Conservation (phyloP, 2,797 vertebrate species). For the Pogoniulus pusillus region DNA sequence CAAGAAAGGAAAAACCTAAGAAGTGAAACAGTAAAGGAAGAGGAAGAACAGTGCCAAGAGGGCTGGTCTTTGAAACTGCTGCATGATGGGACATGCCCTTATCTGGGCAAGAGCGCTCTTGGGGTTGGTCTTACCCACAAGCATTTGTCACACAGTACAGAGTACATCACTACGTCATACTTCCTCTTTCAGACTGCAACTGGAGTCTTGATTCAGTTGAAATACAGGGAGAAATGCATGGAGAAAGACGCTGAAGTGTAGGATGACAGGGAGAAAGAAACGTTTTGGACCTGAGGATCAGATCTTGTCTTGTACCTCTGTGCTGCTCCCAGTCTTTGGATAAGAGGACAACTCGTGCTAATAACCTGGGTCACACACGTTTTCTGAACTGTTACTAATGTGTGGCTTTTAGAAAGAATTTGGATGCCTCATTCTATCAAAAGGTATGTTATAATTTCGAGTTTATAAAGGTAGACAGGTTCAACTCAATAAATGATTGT, state of each 20-base stretch:
- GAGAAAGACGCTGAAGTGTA: neutral
- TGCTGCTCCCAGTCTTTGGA: neutral
- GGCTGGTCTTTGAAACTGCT: neutral
- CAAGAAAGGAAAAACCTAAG: neutral
- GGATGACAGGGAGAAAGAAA: neutral
- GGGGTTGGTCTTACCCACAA: neutral
- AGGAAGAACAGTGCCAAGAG: neutral
- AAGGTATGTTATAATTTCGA: neutral
- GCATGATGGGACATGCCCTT: neutral
- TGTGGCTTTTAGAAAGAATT: neutral
- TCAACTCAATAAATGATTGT: neutral
- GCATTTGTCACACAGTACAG: neutral
- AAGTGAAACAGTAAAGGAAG: neutral
- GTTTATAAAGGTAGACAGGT: neutral
- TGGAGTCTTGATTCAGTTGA: neutral
- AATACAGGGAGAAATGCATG: neutral
- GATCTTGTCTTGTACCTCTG: neutral
- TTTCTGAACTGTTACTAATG: neutral
- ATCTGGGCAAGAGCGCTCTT: neutral
- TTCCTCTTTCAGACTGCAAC: neutral
- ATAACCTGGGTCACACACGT: neutral
- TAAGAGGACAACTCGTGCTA: neutral
- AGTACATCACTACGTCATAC: accelerated
- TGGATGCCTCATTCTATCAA: neutral
- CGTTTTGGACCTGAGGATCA: neutral